phyloP scores from a whole-genome alignment of 2,888 invertebrate species.

The Saturnia japonica region DNA sequence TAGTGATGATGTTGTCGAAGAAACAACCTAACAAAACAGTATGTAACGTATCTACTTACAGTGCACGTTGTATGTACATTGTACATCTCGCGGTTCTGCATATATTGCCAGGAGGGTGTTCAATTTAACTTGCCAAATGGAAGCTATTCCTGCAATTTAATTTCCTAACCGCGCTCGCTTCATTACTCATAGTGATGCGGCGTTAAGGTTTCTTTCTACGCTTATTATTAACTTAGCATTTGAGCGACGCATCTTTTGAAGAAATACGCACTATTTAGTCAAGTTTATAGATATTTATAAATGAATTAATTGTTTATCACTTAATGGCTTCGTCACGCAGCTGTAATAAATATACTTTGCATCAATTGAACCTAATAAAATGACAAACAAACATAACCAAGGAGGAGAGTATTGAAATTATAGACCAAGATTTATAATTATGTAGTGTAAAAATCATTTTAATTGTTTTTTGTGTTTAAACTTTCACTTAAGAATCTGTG shows the following conservation, averaged over 20 bases:
- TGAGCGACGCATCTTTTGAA: neutral
- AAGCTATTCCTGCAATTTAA: conserved; percentile 44
- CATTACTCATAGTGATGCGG: conserved; percentile 50
- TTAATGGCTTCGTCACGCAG: neutral
- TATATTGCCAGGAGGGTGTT: conserved; percentile 17
- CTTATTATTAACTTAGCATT: neutral
- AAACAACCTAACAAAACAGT: neutral
- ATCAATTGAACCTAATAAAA: neutral
- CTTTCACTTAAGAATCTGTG: neutral
- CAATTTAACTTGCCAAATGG: conserved; percentile 27
- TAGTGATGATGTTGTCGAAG: neutral
- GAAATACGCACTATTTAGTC: neutral
- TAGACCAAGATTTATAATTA: too few relatives aligned
- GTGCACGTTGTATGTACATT: neutral
- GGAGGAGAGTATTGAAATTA: neutral
- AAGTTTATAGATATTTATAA: neutral
- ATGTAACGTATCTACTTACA: too few relatives aligned
- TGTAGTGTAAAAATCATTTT: neutral
- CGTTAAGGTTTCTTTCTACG: conserved; percentile 1
- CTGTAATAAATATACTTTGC: too few relatives aligned
- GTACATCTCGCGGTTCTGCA: neutral
- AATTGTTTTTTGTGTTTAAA: neutral
- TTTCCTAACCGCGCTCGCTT: conserved; percentile 42
- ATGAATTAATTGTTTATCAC: neutral
- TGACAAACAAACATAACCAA: neutral